Evolutionary conservation across 2,888 invertebrate genomes (phyloP).

Genomic region (Steinernema carpocapsae): DNA sequence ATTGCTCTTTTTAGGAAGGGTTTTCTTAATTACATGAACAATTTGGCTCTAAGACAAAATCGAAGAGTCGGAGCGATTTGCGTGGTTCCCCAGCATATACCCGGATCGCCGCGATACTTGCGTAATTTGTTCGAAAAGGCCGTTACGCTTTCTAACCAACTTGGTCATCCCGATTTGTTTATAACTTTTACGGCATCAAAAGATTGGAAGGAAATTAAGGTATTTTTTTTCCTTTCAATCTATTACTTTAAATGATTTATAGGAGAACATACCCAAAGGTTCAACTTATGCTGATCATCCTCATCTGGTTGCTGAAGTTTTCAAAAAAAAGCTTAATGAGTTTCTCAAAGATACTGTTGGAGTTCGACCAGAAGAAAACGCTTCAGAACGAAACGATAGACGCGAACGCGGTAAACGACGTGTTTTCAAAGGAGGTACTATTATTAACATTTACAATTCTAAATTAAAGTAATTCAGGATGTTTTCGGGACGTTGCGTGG

Average conservation of each 20-base stretch:
- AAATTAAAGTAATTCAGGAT: not conserved
- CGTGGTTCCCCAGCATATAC: not conserved
- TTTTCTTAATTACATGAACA: not conserved
- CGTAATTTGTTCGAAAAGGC: conserved; percentile 4
- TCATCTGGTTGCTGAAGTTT: not conserved
- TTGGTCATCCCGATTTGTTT: conserved; percentile 5
- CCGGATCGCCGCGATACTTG: conserved; percentile 1
- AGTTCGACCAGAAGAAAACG: not conserved
- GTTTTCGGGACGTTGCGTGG: not conserved
- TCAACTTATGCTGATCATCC: not conserved
- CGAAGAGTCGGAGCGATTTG: not conserved
- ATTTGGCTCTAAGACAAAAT: not conserved
- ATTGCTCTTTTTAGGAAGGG: not conserved
- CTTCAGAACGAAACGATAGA: not conserved
- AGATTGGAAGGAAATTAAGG: not conserved
- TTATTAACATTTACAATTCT: not conserved
- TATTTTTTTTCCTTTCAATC: not conserved
- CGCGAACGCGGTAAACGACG: not conserved
- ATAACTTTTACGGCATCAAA: not conserved
- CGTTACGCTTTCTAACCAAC: not conserved
- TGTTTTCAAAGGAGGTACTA: conserved; percentile 1
- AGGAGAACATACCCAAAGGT: conserved; percentile 9
- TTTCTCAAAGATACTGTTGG: not conserved
- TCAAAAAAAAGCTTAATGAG: conserved; percentile 2
- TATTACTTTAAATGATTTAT: not conserved